Evolutionary conservation across 2,888 invertebrate genomes (phyloP).

Genomic region (Bombylius major): DNA sequence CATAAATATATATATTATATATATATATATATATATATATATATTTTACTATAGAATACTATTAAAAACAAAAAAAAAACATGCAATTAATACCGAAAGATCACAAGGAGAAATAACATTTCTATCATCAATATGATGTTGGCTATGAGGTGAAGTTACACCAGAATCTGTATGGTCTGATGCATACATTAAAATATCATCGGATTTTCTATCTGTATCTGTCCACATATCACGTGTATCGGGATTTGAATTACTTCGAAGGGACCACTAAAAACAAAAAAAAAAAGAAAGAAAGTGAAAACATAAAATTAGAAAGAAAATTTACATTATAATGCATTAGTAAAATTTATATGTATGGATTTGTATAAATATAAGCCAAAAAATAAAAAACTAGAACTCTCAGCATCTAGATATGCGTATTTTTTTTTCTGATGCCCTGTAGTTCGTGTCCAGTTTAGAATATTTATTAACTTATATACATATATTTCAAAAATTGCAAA

Average conservation of each 20-base stretch:
- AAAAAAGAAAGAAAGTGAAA: not conserved
- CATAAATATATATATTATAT: not conserved
- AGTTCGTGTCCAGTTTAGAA: too few relatives aligned
- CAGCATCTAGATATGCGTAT: too few relatives aligned
- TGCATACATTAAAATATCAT: slow-evolving; percentile 13
- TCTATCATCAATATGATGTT: slow-evolving; percentile 21
- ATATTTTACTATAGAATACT: not conserved
- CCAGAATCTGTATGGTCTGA: slow-evolving; percentile 23
- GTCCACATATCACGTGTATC: slow-evolving; percentile 26
- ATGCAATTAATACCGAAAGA: slow-evolving; percentile 17
- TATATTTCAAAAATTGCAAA: too few relatives aligned
- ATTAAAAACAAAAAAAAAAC: not conserved
- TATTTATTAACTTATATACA: too few relatives aligned
- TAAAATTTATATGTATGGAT: too few relatives aligned
- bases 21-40: not conserved
- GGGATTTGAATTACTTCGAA: slow-evolving; percentile 24
- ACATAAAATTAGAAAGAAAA: too few relatives aligned
- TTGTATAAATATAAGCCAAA: too few relatives aligned
- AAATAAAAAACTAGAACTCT: too few relatives aligned
- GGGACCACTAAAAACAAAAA: slow-evolving; percentile 26
- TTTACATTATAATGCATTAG: too few relatives aligned
- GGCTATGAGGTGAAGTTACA: slow-evolving; percentile 24
- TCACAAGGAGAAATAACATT: slow-evolving; percentile 21
- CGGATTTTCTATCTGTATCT: slow-evolving; percentile 16
- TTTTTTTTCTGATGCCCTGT: too few relatives aligned